Evolutionary conservation across 2,888 invertebrate species (phyloP).

Genomic region (Melanotus villosus): DNA sequence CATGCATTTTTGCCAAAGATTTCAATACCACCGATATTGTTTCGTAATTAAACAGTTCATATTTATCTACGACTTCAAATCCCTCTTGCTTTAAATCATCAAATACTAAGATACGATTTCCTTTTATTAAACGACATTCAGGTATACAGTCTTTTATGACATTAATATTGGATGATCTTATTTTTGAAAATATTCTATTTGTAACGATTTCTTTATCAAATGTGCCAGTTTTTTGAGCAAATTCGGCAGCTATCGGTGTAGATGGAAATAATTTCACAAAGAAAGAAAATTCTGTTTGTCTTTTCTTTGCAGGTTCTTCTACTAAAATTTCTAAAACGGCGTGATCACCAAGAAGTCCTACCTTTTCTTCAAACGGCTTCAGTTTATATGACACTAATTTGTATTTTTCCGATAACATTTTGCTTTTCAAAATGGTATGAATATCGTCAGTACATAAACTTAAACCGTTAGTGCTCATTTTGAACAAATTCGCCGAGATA

Average conservation of each 20-base stretch:
- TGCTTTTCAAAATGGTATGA: not conserved
- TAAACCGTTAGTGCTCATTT: no score
- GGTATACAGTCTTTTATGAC: constrained; percentile 38
- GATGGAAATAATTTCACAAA: constrained; percentile 9
- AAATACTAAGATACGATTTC: constrained; percentile 58
- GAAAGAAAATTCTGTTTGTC: not conserved
- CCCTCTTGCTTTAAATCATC: constrained; percentile 64
- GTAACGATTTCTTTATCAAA: constrained; percentile 44
- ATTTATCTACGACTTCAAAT: constrained; percentile 52
- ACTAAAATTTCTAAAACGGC: not conserved
- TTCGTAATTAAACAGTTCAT: not conserved
- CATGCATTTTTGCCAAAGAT: constrained; percentile 63
- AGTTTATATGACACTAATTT: not conserved
- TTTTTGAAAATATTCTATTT: constrained; percentile 5
- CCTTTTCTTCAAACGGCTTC: not conserved
- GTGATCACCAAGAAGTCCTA: constrained; percentile 1
- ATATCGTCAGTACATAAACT: not conserved
- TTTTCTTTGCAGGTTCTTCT: not conserved
- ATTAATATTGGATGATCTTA: not conserved
- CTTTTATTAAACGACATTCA: constrained; percentile 45
- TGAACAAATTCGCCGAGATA: no score
- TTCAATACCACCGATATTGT: constrained; percentile 58
- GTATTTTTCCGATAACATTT: not conserved
- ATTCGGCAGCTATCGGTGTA: not conserved
- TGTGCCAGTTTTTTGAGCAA: constrained; percentile 51